Evolutionary conservation across 2,797 vertebrate species (phyloP).

Genomic region (Cryptoprocta ferox): DNA sequence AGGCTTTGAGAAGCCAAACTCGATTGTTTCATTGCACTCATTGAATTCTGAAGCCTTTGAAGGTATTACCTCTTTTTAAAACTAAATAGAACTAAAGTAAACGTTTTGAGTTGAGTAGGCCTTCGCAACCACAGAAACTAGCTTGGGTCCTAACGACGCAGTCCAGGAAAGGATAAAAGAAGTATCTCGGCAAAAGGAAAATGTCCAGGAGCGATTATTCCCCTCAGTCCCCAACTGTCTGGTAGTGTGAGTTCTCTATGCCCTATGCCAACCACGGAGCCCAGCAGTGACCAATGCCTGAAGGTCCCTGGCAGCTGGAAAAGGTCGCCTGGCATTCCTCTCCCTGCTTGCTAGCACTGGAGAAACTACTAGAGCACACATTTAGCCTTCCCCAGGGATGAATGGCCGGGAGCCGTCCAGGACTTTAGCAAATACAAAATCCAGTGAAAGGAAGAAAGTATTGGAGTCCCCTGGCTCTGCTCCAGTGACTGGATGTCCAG

Average conservation of each 20-base stretch:
- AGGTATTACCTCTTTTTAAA: neutral
- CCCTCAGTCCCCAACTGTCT: neutral
- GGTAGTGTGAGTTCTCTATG: neutral
- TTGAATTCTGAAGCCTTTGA: constrained; percentile 25
- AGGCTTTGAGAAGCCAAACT: constrained; percentile 19
- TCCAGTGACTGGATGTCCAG: neutral
- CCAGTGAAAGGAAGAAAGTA: neutral
- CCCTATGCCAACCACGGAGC: neutral
- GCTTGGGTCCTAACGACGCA: neutral
- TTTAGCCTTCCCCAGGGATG: neutral
- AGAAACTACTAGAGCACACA: neutral
- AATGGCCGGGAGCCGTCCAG: neutral
- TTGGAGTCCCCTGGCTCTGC: neutral
- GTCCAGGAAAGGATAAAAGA: constrained; percentile 24
- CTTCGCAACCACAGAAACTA: constrained; percentile 6
- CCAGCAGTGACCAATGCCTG: neutral
- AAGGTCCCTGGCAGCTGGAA: neutral
- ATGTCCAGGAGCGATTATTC: neutral
- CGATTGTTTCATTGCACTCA: neutral
- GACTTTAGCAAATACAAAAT: neutral
- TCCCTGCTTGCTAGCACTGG: neutral
- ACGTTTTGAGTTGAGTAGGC: neutral
- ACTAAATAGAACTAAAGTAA: constrained; percentile 4
- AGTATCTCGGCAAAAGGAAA: constrained; percentile 3
- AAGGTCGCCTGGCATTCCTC: neutral